Evolutionary conservation across 2,113 vertebrate species (phyloP), one percentile per base, ranked within the genome.

Genomic region (Myotis davidii): DNA sequence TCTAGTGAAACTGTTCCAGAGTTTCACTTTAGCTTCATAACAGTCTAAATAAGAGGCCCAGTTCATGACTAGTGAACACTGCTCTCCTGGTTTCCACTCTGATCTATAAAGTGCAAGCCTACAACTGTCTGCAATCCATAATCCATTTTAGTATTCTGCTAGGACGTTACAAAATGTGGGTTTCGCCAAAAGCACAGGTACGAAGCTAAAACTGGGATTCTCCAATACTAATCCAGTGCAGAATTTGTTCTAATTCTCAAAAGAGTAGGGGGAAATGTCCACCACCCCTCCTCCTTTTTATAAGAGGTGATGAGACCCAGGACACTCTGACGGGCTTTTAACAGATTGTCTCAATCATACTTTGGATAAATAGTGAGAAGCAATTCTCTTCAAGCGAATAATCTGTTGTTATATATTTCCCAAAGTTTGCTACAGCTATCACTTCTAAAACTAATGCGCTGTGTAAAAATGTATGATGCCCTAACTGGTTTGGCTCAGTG

Each of bases 1-100:
- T 25, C 95, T 23, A 76, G 90, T 94, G 96, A 94, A 97, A 64
- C 54, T 69, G 10, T 85, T 97, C 98, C 98, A 96, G 87, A 82
- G 81, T 73, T 61, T 97, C 97, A 94, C 95, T 91, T 84, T 10
- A 93, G 97, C 78, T 97, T 92, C 97, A 32, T 7, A 9, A 88
- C 92, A 97, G 94, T 23, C 88, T 52, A 88, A n/a, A 21, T 50
- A n/a, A 96, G 70, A 96, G 92, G 39, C 96, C 42, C 86, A 91
- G 48, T 82, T 96, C 87, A 29, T 67, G 93, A 95, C 54, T 92
- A 88, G 42, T 2, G 0, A 82, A 96, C 78, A 69, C 4, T 74
- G 87, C 95, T 29, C 1, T 64, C 92, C 76, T 94, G 45, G 78
- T 92, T 94, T 92, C 79, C 0, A 7, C 0, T 59, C 91, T 95